Evolutionary conservation across 2,888 invertebrate species (phyloP), one percentile per base, ranked within the genome.

Genomic region (Teleogryllus oceanicus): DNA sequence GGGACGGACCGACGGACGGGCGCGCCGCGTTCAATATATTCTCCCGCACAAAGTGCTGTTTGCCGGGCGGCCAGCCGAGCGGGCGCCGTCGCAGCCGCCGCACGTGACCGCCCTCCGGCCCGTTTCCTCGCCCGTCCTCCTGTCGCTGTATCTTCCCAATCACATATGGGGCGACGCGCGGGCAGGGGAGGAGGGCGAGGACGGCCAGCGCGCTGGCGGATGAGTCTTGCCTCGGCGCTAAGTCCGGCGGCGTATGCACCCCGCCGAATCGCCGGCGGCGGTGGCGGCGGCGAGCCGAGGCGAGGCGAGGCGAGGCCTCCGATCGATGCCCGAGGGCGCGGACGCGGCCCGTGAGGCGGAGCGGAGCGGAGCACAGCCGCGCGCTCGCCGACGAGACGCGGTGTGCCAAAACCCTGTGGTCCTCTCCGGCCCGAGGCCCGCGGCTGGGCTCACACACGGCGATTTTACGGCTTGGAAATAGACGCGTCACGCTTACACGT

Each of bases 41-140:
- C 13, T 62, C 16, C 12, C 62, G 62, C 62, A 62, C 62, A 62
- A 62, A 62, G 62, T 24, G 75, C 49, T 24, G 76, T 20, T 78
- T 24, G 21, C 20, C 18, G 49, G 49, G 62, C 24, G 78, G 74
- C 49, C 74, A 76, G 50, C 80, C 50, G 62, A 49, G 80, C 76
- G 76, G 80, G 24, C 79, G 76, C 74, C 74, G 24, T 62, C 62
- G 51, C 78, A 62, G 62, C 78, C 51, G 74, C 49, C 78, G 74
- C 78, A 75, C 74, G 62, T 49, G 62, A 78, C 74, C 74, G 74
- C 78, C 75, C n/a, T 20, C 21, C 62, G 16, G 51, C 74, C 78
- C 74, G 50, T 77, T 49, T 16, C 16, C 37, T 37, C 37, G 13
- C 74, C 78, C 78, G 16, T 74, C 49, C 75, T 16, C 75, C 11